Conservation (phyloP, 2,797 vertebrate species). For the Anableps anableps region DNA sequence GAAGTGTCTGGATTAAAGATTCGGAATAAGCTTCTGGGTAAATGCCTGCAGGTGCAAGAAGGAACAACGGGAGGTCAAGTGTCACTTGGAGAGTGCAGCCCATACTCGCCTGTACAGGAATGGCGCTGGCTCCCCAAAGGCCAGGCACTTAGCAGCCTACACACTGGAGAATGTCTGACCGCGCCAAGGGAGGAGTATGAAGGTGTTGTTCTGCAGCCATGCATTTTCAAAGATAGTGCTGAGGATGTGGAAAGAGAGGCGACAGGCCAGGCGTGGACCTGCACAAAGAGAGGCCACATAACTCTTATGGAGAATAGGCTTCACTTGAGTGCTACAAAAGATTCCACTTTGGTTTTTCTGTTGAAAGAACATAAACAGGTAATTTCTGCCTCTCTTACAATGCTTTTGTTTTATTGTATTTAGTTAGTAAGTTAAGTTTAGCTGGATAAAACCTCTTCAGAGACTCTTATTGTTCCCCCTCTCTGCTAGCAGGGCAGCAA, state of each 20-base stretch:
- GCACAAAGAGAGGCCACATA: conserved; percentile 87
- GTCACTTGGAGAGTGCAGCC: conserved; percentile 75
- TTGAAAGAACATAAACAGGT: conserved; percentile 84
- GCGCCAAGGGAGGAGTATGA: conserved; percentile 69
- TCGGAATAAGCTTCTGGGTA: conserved; percentile 82
- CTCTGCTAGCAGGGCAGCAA: conserved; percentile 80
- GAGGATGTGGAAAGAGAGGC: conserved; percentile 52
- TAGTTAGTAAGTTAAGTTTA: neutral
- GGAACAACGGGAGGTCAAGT: conserved; percentile 57
- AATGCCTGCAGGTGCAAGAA: conserved; percentile 76
- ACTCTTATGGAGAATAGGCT: conserved; percentile 78
- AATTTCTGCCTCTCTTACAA: neutral
- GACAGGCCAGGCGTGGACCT: conserved; percentile 83
- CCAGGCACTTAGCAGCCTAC: conserved; percentile 72
- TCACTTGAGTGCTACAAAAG: conserved; percentile 81
- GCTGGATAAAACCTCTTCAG: neutral
- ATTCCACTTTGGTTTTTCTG: conserved; percentile 82
- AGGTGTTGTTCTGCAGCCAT: conserved; percentile 77
- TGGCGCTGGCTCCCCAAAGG: conserved; percentile 80
- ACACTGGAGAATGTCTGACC: conserved; percentile 81
- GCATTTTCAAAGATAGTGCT: conserved; percentile 49
- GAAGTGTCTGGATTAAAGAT: conserved; percentile 80
- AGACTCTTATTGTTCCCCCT: neutral
- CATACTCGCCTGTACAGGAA: conserved; percentile 70
- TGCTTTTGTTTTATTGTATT: neutral